Percentiles rank a stretch among this genome's conserved stretches.
These are phyloP conservation scores for Passer montanus DNA, from an alignment of 2,113 vertebrate species.

Conservation along the genomic window DNA sequence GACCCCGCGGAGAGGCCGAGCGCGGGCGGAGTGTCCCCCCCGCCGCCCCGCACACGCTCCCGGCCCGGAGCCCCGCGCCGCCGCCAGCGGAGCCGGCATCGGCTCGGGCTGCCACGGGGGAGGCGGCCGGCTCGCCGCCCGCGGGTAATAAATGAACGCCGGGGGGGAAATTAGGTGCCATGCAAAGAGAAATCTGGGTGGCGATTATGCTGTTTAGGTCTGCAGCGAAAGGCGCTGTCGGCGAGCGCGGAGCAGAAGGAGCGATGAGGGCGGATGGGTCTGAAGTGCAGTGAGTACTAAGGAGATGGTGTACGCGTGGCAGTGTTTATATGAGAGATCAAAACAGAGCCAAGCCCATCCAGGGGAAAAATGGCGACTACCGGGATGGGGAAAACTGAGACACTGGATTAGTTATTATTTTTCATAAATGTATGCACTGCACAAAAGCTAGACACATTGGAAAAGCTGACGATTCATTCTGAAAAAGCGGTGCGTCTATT, in stretches of 20 bases:
- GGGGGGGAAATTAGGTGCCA: conserved; percentile 14
- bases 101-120: neutral
- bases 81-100: conserved; percentile 11
- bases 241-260: conserved; percentile 15
- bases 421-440: conserved; percentile 42
- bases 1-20: neutral
- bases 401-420: conserved; percentile 57
- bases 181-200: conserved; percentile 30
- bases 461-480: conserved; percentile 71
- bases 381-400: conserved; percentile 47
- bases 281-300: conserved; percentile 54
- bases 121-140: neutral
- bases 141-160: conserved; percentile 23
- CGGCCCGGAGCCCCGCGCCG: neutral
- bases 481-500: conserved; percentile 69
- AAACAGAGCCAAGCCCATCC: conserved; percentile 84
- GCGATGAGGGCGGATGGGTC: conserved; percentile 28
- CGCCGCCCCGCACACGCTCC: neutral
- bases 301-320: conserved; percentile 92
- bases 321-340: conserved; percentile 87
- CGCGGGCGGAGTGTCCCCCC: neutral
- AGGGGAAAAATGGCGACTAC: conserved; percentile 76
- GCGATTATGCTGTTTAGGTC: neutral
- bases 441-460: conserved; percentile 16
- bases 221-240: neutral